These are phyloP conservation scores for Pollenia griseotomentosa DNA, from an alignment of 2,888 invertebrate species.

Conservation along the genomic window DNA sequence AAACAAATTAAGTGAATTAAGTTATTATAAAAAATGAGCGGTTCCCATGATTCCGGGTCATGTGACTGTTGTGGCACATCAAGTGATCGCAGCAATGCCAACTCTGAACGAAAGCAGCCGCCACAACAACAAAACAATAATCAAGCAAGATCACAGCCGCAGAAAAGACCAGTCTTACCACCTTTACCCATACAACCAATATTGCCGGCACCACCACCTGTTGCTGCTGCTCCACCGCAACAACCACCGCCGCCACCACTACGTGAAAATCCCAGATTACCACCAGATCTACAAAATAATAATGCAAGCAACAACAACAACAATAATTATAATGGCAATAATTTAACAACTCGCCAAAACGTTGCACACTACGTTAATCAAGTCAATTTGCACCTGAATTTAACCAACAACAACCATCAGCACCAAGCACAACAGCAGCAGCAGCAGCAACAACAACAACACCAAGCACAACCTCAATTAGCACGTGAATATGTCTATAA, in stretches of 20 bases:
- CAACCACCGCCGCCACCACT: constrained; percentile 21
- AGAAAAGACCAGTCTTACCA: constrained; percentile 67
- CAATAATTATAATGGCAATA: constrained; percentile 63
- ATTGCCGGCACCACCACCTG: constrained; percentile 67
- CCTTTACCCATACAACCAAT: constrained; percentile 73
- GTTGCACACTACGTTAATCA: constrained; percentile 76
- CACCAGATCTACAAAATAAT: constrained; percentile 76
- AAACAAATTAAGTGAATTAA: not conserved
- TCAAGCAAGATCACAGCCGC: constrained; percentile 72
- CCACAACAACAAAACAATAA: constrained; percentile 65
- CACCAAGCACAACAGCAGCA: constrained; percentile 56
- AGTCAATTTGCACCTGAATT: constrained; percentile 77
- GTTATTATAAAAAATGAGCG: constrained; percentile 69
- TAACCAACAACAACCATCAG: constrained; percentile 74
- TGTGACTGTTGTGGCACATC: constrained; percentile 78
- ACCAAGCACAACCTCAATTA: constrained; percentile 68
- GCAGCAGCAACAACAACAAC: constrained; percentile 70
- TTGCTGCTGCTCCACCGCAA: constrained; percentile 59
- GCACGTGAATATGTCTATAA: constrained; percentile 68
- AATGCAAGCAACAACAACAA: constrained; percentile 73
- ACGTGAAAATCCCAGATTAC: constrained; percentile 46
- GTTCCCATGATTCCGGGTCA: constrained; percentile 78
- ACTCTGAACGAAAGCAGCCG: constrained; percentile 56
- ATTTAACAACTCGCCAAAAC: constrained; percentile 64
- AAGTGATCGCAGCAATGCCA: constrained; percentile 75